These are phyloP conservation scores for Platypus cylindrus DNA, from an alignment of 2,888 invertebrate genomes.

Conservation along the genomic window DNA sequence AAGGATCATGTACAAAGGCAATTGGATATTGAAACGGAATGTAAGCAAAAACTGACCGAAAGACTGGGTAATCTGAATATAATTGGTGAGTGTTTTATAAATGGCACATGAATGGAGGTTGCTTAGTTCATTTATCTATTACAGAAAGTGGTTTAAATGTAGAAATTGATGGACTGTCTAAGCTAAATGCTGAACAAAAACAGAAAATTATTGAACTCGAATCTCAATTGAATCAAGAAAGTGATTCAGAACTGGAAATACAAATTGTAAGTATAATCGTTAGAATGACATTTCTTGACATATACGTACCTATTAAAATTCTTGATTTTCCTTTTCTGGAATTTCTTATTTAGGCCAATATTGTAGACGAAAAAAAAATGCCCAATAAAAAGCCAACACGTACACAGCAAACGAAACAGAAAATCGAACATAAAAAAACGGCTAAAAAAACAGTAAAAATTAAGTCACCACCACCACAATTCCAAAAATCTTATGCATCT, in stretches of 20 bases:
- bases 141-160: slow-evolving; percentile 40
- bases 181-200: slow-evolving; percentile 34
- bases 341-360: no score
- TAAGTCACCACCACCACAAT: slow-evolving; percentile 5
- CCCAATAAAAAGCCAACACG: slow-evolving; percentile 1
- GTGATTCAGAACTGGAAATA: no score
- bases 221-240: slow-evolving; percentile 15
- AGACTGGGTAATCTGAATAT: slow-evolving; percentile 46
- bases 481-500: not conserved
- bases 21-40: slow-evolving; percentile 41
- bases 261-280: no score
- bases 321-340: no score
- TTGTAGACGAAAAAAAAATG: no score
- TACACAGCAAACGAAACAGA: slow-evolving; percentile 3
- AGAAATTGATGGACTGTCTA: slow-evolving; percentile 39
- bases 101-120: not conserved
- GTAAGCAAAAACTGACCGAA: slow-evolving; percentile 44
- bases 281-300: no score
- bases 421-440: slow-evolving; percentile 2
- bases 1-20: slow-evolving; percentile 44
- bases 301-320: no score
- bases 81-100: slow-evolving; percentile 36
- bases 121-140: slow-evolving; percentile 21
- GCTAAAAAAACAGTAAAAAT: slow-evolving; percentile 4
- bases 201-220: slow-evolving; percentile 37